A percentile compares a stretch with the other conserved stretches of the same genome.
These are phyloP conservation scores for Ceramica pisi DNA, from an alignment of 2,888 invertebrate genomes.

Conservation along the genomic window DNA sequence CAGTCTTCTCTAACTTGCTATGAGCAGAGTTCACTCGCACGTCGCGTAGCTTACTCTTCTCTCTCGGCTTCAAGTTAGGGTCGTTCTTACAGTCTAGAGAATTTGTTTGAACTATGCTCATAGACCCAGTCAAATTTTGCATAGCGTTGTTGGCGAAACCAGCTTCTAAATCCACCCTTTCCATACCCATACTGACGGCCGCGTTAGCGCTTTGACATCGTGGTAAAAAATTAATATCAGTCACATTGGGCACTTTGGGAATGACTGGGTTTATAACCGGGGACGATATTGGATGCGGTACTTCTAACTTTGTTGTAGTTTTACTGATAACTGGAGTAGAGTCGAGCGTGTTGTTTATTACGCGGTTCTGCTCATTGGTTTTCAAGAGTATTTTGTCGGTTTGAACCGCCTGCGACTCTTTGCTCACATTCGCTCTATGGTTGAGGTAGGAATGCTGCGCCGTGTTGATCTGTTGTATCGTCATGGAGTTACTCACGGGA, in stretches of 20 bases:
- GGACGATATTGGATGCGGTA: conserved; percentile 88
- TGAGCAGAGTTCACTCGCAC: conserved; percentile 89
- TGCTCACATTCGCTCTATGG: conserved; percentile 80
- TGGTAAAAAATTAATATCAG: conserved; percentile 86
- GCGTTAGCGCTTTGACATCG: conserved; percentile 88
- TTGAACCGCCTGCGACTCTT: conserved; percentile 85
- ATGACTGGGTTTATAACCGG: conserved; percentile 87
- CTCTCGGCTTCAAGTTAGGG: conserved; percentile 82
- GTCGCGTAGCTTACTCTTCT: conserved; percentile 87
- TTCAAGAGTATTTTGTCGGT: conserved; percentile 84
- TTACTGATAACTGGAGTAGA: conserved; percentile 82
- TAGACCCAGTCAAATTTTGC: conserved; percentile 81
- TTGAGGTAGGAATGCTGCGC: conserved; percentile 83
- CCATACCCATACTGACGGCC: conserved; percentile 83
- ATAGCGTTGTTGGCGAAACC: conserved; percentile 77
- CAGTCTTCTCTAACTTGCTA: conserved; percentile 86
- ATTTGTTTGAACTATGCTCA: conserved; percentile 79
- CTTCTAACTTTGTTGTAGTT: conserved; percentile 85
- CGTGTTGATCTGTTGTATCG: conserved; percentile 85
- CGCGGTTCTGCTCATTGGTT: conserved; percentile 78
- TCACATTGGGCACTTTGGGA: conserved; percentile 85
- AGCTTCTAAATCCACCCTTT: conserved; percentile 82
- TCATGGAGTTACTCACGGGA: conserved; percentile 84
- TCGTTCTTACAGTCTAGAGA: conserved; percentile 83
- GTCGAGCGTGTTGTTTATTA: conserved; percentile 78